phyloP scores from a whole-genome alignment of 2,797 vertebrate genomes.

The Epinephelus coioides region DNA sequence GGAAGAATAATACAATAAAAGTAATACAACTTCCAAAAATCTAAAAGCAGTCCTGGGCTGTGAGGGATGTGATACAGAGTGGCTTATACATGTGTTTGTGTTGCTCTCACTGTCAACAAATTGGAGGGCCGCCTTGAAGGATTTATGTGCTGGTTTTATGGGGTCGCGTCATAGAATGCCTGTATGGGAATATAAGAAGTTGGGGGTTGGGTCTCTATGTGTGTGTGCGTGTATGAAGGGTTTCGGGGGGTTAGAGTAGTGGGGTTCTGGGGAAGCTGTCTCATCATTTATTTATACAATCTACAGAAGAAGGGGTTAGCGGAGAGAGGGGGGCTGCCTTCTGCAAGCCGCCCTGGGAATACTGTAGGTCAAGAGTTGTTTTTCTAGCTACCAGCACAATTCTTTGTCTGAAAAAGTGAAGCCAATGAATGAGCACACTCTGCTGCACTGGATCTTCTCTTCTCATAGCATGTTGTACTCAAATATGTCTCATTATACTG shows the following conservation, averaged over 20 bases:
- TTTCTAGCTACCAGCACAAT: constrained; percentile 78
- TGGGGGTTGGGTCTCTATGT: constrained; percentile 68
- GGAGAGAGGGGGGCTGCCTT: constrained; percentile 56
- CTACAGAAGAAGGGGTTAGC: constrained; percentile 80
- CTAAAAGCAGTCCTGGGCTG: background rate
- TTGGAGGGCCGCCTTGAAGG: constrained; percentile 57
- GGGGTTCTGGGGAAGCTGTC: constrained; percentile 74
- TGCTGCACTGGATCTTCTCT: constrained; percentile 17
- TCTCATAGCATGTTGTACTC: background rate
- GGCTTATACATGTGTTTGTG: constrained; percentile 10
- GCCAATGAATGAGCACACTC: constrained; percentile 38
- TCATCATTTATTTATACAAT: constrained; percentile 86
- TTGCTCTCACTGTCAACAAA: constrained; percentile 22
- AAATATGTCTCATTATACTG: constrained; percentile 21
- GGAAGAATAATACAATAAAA: background rate
- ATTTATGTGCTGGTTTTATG: constrained; percentile 72
- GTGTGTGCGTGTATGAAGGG: constrained; percentile 47
- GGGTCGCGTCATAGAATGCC: constrained; percentile 53
- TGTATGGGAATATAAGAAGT: constrained; percentile 72
- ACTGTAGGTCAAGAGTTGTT: constrained; percentile 80
- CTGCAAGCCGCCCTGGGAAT: constrained; percentile 71
- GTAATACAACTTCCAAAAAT: background rate
- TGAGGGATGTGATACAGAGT: background rate
- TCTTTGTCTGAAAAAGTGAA: constrained; percentile 76
- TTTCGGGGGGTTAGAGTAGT: constrained; percentile 69